phyloP scores from a whole-genome alignment of 2,888 invertebrate species.

The Lampropteryx suffumata region DNA sequence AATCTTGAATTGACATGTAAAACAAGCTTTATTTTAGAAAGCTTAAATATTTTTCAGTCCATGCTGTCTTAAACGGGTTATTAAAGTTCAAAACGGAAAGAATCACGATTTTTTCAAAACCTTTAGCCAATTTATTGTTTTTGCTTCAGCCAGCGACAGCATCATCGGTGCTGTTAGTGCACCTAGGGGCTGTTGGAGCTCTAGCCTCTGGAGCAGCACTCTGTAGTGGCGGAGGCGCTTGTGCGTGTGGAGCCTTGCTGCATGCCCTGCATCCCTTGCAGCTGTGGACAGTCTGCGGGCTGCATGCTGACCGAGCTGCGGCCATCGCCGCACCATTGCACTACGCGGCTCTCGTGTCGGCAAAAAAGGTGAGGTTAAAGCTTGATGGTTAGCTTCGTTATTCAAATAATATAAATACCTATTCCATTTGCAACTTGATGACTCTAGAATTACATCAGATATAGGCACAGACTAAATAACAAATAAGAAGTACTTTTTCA shows the following conservation, averaged over 20 bases:
- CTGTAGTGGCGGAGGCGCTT: constrained; percentile 85
- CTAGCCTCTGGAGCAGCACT: constrained; percentile 87
- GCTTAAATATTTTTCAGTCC: no score
- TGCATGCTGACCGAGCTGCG: constrained; percentile 90
- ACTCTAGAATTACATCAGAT: no score
- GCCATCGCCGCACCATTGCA: constrained; percentile 91
- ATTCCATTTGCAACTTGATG: no score
- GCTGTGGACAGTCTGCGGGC: constrained; percentile 90
- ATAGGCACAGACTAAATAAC: no score
- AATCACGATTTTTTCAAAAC: no score
- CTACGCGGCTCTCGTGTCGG: constrained; percentile 89
- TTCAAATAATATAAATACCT: no score
- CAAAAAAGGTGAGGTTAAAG: constrained; percentile 80
- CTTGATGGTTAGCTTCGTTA: no score
- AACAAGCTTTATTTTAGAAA: no score
- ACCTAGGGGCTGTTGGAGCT: constrained; percentile 87
- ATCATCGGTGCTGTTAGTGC: constrained; percentile 87
- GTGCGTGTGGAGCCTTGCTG: constrained; percentile 87
- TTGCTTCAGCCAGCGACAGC: constrained; percentile 83
- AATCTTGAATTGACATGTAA: no score
- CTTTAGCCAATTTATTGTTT: constrained; percentile 34
- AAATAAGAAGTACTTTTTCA: no score
- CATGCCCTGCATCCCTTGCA: constrained; percentile 88
- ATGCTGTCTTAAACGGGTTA: no score
- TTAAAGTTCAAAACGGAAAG: no score